Evolutionary conservation across 2,797 vertebrate genomes (phyloP).

Genomic region (Amphiprion clarkii): DNA sequence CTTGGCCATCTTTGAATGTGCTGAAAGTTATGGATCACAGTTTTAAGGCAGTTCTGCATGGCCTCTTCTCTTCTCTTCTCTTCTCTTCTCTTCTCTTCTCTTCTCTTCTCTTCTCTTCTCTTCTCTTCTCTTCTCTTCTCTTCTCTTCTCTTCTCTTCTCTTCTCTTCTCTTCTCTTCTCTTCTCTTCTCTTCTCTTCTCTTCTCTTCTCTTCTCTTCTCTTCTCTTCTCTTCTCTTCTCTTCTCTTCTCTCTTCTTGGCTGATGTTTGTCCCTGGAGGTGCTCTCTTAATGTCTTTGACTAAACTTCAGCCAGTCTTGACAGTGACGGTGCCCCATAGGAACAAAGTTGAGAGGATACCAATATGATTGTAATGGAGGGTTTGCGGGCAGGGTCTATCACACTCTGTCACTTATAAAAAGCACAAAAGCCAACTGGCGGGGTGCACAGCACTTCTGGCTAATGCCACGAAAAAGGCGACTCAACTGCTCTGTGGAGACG

Average conservation of each 20-base stretch:
- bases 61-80: neutral
- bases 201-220: neutral
- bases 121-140: neutral
- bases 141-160: neutral
- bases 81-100: neutral
- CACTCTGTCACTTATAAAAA: slow-evolving; percentile 78
- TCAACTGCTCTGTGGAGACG: slow-evolving; percentile 44
- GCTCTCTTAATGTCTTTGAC: slow-evolving; percentile 82
- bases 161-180: neutral
- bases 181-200: neutral
- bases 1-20: neutral
- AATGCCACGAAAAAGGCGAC: slow-evolving; percentile 32
- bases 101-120: neutral
- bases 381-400: slow-evolving; percentile 79
- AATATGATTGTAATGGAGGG: slow-evolving; percentile 80
- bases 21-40: slow-evolving; percentile 19
- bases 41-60: slow-evolving; percentile 1
- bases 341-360: slow-evolving; percentile 75
- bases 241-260: slow-evolving; percentile 21
- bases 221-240: slow-evolving; percentile 13
- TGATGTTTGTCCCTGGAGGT: slow-evolving; percentile 76
- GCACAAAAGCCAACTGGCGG: slow-evolving; percentile 70
- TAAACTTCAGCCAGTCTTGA: slow-evolving; percentile 82
- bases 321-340: slow-evolving; percentile 76
- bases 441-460: slow-evolving; percentile 73